phyloP scores from a whole-genome alignment of 2,113 vertebrate genomes.

The Oreochromis spilurus region DNA sequence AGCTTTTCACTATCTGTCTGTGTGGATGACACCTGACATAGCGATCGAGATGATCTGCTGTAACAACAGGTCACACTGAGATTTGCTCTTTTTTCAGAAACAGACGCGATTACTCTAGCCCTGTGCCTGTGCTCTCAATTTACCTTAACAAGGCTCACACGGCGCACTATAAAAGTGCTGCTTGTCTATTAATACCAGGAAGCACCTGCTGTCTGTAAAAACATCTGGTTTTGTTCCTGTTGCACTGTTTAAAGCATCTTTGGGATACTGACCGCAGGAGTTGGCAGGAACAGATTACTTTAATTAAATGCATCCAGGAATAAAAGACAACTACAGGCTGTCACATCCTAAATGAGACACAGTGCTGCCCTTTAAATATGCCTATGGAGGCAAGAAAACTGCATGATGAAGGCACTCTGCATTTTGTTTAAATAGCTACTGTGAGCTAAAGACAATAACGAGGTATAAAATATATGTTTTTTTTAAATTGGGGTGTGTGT shows the following conservation, averaged over 20 bases:
- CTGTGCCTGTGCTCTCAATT: conserved; percentile 25
- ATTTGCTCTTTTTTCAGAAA: conserved; percentile 4
- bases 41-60: conserved; percentile 24
- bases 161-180: not conserved
- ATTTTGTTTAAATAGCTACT: not conserved
- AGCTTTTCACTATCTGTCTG: not conserved
- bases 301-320: conserved; percentile 5
- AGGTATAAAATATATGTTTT: not conserved
- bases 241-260: not conserved
- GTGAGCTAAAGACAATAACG: not conserved
- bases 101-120: conserved; percentile 33
- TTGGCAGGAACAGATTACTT: conserved; percentile 1
- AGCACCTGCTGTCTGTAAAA: conserved; percentile 32
- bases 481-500: not conserved
- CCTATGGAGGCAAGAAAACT: not conserved
- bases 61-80: conserved; percentile 10
- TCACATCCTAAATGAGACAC: not conserved
- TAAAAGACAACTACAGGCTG: not conserved
- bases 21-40: conserved; percentile 28
- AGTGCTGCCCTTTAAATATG: not conserved
- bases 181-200: conserved; percentile 17
- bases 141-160: conserved; percentile 39
- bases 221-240: not conserved
- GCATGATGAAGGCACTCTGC: not conserved
- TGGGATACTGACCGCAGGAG: not conserved